Evolutionary conservation across 2,797 vertebrate genomes (phyloP).

Genomic region (Alauda arvensis): DNA sequence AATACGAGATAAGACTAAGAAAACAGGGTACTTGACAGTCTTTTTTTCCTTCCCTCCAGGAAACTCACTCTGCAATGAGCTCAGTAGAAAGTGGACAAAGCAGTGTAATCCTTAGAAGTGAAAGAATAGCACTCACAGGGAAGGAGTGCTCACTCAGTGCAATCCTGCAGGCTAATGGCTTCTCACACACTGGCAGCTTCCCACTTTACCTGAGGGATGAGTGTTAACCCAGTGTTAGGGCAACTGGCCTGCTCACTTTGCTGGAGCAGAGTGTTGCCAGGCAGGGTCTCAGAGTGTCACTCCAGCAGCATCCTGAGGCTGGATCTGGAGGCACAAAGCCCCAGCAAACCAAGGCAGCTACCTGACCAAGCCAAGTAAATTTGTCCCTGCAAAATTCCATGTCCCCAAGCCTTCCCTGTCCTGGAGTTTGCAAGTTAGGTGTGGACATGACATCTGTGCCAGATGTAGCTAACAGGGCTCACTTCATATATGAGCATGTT

Average conservation of each 20-base stretch:
- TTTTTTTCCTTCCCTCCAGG: not conserved
- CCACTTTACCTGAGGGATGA: not conserved
- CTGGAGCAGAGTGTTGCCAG: not conserved
- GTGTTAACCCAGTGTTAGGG: not conserved
- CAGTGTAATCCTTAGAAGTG: not conserved
- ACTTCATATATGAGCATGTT: not conserved
- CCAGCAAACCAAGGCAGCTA: not conserved
- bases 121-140: not conserved
- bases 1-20: conserved; percentile 12
- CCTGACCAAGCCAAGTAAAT: not conserved
- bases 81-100: not conserved
- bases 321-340: not conserved
- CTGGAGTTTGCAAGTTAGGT: not conserved
- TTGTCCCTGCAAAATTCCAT: not conserved
- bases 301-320: not conserved
- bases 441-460: not conserved
- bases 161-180: not conserved
- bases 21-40: not conserved
- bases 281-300: not conserved
- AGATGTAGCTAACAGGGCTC: not conserved
- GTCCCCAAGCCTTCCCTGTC: not conserved
- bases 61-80: not conserved
- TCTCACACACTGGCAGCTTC: not conserved
- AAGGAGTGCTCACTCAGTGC: not conserved
- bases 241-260: not conserved